A percentile compares a stretch with the other conserved stretches of the same genome.
These are phyloP conservation scores for Machimus atricapillus DNA, from an alignment of 2,888 invertebrate genomes.

Conservation along the genomic window DNA sequence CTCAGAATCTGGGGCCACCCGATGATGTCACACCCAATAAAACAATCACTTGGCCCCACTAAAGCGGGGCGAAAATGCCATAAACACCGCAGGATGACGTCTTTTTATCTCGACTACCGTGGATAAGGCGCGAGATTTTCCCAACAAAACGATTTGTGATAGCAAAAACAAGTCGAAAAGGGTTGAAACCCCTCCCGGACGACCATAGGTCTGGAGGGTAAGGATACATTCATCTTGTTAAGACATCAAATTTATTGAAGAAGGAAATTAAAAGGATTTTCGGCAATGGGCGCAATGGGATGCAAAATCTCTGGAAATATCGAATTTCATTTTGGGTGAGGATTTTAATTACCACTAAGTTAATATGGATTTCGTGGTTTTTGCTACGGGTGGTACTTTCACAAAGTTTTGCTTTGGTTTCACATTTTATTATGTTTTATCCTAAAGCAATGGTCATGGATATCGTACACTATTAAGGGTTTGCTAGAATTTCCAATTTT, in stretches of 20 bases:
- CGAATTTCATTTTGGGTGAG: slow-evolving; percentile 38
- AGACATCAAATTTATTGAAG: slow-evolving; percentile 39
- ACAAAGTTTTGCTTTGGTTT: background rate
- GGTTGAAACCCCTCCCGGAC: slow-evolving; percentile 1
- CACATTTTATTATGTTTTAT: background rate
- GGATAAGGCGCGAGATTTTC: slow-evolving; percentile 38
- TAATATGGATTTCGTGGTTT: background rate
- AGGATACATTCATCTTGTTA: slow-evolving; percentile 28
- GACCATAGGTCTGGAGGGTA: slow-evolving; percentile 15
- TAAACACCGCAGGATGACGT: slow-evolving; percentile 38
- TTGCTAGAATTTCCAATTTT: no score
- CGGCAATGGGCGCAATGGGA: slow-evolving; percentile 33
- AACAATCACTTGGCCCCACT: slow-evolving; percentile 41
- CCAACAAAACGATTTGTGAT: background rate
- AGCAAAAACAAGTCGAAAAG: slow-evolving; percentile 8
- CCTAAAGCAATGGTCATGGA: background rate
- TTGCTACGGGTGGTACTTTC: background rate
- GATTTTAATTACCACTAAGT: slow-evolving; percentile 37
- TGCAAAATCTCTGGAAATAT: slow-evolving; percentile 39
- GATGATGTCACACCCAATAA: slow-evolving; percentile 46
- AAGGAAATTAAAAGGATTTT: slow-evolving; percentile 36
- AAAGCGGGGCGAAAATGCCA: slow-evolving; percentile 26
- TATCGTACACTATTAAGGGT: no score
- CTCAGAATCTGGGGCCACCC: background rate
- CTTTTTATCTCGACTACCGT: slow-evolving; percentile 34